phyloP scores from a whole-genome alignment of 2,113 vertebrate genomes.

The Australoheros scitulus region DNA sequence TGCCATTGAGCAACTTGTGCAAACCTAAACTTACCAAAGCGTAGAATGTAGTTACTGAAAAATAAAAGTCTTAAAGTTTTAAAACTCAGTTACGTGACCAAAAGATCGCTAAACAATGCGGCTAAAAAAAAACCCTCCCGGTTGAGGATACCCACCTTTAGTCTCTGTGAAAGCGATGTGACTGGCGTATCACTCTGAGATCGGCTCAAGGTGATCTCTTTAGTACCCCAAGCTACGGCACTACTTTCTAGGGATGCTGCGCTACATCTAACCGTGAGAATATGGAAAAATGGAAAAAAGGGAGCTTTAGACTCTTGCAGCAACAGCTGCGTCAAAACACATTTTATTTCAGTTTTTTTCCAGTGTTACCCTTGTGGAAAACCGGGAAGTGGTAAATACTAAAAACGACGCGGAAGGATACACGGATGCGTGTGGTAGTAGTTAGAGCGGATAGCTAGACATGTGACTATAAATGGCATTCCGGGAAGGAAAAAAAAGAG shows the following conservation, averaged over 20 bases:
- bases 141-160: constrained; percentile 60
- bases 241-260: constrained; percentile 75
- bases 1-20: neutral
- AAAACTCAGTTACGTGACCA: neutral
- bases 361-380: rapidly evolving
- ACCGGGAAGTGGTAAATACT: neutral
- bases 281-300: constrained; percentile 63
- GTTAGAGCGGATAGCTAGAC: neutral
- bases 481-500: neutral
- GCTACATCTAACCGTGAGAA: constrained; percentile 68
- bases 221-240: constrained; percentile 45
- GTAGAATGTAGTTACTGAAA: neutral
- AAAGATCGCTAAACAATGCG: rapidly evolving
- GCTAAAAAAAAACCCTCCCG: neutral
- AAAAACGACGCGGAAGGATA: constrained; percentile 55
- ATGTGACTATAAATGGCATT: constrained; percentile 60
- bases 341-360: neutral
- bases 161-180: constrained; percentile 13
- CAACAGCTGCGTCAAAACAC: neutral
- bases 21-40: neutral
- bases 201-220: constrained; percentile 76
- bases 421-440: constrained; percentile 2
- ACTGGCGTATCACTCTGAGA: constrained; percentile 18
- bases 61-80: neutral
- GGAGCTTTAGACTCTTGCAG: constrained; percentile 57